These are phyloP conservation scores for Melanocharis versteri DNA, from an alignment of 2,113 vertebrate species.

Conservation along the genomic window DNA sequence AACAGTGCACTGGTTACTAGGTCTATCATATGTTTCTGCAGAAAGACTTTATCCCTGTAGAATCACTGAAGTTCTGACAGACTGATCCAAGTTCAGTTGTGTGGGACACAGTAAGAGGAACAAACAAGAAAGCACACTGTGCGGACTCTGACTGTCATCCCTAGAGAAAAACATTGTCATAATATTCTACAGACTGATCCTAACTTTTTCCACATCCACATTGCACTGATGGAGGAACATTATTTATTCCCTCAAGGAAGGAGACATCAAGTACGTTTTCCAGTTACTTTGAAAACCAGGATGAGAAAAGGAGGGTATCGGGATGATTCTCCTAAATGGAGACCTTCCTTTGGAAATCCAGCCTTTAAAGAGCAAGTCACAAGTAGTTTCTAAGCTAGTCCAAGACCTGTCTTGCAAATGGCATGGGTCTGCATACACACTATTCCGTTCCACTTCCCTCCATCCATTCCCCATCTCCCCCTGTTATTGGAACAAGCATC, in stretches of 20 bases:
- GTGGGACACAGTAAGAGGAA: neutral
- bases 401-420: neutral
- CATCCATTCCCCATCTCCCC: neutral
- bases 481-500: neutral
- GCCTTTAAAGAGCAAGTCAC: neutral
- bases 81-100: neutral
- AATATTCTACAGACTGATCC: neutral
- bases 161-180: neutral
- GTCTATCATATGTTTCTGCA: neutral
- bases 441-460: neutral
- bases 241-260: neutral
- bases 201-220: neutral
- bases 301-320: neutral
- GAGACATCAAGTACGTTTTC: neutral
- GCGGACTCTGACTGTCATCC: rapidly evolving
- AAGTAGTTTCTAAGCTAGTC: neutral
- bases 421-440: neutral
- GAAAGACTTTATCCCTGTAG: neutral
- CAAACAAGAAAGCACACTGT: neutral
- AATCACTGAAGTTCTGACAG: neutral
- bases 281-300: neutral
- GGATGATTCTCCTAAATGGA: neutral
- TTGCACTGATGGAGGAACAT: neutral
- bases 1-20: neutral
- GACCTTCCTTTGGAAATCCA: neutral